Evolutionary conservation across 1,140 invertebrate species (phyloP), one percentile per base, ranked within the genome.

Genomic region (Homalodisca vitripennis): DNA sequence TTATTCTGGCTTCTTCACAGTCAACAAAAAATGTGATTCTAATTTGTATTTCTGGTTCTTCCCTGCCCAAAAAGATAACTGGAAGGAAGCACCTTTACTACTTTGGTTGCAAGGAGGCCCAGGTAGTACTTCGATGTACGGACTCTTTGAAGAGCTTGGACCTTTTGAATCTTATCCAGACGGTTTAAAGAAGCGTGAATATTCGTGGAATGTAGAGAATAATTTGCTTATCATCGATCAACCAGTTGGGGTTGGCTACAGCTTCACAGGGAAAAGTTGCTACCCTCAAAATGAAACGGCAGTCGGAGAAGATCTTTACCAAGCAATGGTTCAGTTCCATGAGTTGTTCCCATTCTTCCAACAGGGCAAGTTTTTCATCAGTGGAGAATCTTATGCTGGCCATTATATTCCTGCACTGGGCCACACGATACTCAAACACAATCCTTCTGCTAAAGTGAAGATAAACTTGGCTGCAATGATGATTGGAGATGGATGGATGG

Each of bases 311-410:
- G 53, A 72, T 48, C 26, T 73, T 20, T 70, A 70, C 32, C 26
- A 34, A 13, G 66, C 68, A 6, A 20, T 73, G 1, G 10, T 55
- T 22, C 90, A 93, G 75, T 89, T 92, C 73, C 91, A 91, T 74
- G 79, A 85, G 65, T 74, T 93, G 0, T 93, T 92, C 73, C 86
- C 87, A 3, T 85, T 90, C 72, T 76, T 88, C 12, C 84, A 83
- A 72, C 72, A 77, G 0, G 88, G 86, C 71, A 85, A 87, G 30
- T 92, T 93, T 74, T 93, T 85, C 80, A 85, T 94, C 0, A 89
- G 89, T 1, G 93, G 93, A 0, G 92, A 95, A 80, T 94, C 92
- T 14, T 95, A 95, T 79, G 93, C 85, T 14, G 92, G 92, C 2
- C 90, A 90, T 76, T 93, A 94, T 82, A 87, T 93, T 0, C 92